Evolutionary conservation across 1,140 invertebrate species (phyloP).

Genomic region (Oncopodura yosiiana): DNA sequence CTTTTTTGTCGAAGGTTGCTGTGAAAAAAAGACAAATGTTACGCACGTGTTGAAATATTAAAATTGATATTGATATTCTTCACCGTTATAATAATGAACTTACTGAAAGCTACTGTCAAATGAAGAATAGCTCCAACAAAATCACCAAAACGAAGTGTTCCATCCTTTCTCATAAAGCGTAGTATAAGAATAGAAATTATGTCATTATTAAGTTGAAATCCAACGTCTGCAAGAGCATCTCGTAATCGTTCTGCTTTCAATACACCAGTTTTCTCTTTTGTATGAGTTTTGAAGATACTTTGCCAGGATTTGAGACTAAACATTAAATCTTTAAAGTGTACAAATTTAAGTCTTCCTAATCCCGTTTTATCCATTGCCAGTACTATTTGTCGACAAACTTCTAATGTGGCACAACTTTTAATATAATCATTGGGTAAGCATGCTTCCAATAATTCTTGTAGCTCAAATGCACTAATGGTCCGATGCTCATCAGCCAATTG

Average conservation of each 20-base stretch:
- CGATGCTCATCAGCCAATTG: slow-evolving; percentile 76
- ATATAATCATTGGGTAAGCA: slow-evolving; percentile 91
- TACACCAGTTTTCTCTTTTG: slow-evolving; percentile 82
- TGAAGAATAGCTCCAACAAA: slow-evolving; percentile 83
- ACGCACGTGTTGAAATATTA: neutral
- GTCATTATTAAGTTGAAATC: slow-evolving; percentile 74
- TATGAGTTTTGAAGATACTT: slow-evolving; percentile 77
- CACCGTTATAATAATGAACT: slow-evolving; percentile 37
- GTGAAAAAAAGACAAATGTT: slow-evolving; percentile 37
- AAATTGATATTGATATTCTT: neutral
- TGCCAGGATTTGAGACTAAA: slow-evolving; percentile 86
- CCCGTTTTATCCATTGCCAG: slow-evolving; percentile 73
- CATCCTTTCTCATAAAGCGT: slow-evolving; percentile 84
- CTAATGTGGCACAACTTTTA: slow-evolving; percentile 82
- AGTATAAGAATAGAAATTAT: slow-evolving; percentile 70
- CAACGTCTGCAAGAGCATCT: slow-evolving; percentile 73
- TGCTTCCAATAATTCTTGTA: slow-evolving; percentile 80
- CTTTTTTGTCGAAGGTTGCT: slow-evolving; percentile 71
- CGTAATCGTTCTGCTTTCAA: slow-evolving; percentile 73
- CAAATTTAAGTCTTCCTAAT: slow-evolving; percentile 68
- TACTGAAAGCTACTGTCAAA: slow-evolving; percentile 76
- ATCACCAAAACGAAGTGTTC: slow-evolving; percentile 82
- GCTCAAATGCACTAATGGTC: slow-evolving; percentile 81
- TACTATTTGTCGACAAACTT: slow-evolving; percentile 82
- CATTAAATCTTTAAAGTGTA: slow-evolving; percentile 84